Evolutionary conservation across 2,888 invertebrate genomes (phyloP).

Genomic region (Chrysotoxum bicinctum): DNA sequence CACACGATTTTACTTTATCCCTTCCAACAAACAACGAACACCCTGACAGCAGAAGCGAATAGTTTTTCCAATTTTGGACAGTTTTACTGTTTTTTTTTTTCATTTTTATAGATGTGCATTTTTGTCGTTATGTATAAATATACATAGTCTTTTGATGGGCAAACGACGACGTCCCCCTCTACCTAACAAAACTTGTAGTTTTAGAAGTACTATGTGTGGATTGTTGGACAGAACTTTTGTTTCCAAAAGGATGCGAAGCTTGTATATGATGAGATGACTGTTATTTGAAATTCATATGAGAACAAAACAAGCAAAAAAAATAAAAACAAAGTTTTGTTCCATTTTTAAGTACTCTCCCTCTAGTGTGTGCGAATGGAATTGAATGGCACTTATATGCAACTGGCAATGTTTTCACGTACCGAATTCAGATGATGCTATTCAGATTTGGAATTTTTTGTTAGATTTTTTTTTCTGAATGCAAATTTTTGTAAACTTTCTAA

Average conservation of each 20-base stretch:
- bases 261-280: conserved; percentile 54
- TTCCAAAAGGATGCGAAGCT: conserved; percentile 49
- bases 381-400: conserved; percentile 42
- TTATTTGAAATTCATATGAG: conserved; percentile 62
- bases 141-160: conserved; percentile 5
- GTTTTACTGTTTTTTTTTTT: not conserved
- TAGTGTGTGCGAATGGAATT: conserved; percentile 30
- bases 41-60: conserved; percentile 2
- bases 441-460: conserved; percentile 14
- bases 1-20: conserved; percentile 35
- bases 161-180: not conserved
- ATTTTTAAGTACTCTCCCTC: conserved; percentile 3
- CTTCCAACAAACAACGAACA: not conserved
- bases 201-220: conserved; percentile 23
- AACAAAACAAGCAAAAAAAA: not conserved
- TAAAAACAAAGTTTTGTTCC: conserved; percentile 23
- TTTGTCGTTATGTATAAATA: conserved; percentile 29
- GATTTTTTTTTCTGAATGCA: not conserved
- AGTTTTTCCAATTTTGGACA: conserved; percentile 34
- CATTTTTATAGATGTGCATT: conserved; percentile 16
- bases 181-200: not conserved
- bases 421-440: conserved; percentile 20
- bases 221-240: conserved; percentile 56
- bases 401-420: conserved; percentile 16
- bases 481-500: not conserved